Evolutionary conservation across 2,888 invertebrate genomes (phyloP), one percentile per base, ranked within the genome.

Genomic region (Epistrophella euchroma): DNA sequence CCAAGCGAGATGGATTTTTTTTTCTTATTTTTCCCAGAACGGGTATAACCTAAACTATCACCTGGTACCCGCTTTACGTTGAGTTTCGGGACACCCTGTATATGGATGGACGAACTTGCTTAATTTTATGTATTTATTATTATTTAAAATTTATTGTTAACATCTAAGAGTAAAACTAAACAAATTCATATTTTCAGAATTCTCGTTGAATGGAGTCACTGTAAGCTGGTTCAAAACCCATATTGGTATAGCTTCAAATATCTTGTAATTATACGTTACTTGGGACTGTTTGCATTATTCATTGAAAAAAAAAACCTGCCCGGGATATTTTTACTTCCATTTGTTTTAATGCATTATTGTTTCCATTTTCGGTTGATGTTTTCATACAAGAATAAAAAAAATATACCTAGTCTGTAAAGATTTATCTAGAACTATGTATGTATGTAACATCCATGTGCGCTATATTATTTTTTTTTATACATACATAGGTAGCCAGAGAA

Each of bases 211-310:
- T n/a, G n/a, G n/a, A n/a, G n/a, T n/a, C n/a, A 50, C 50, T 52
- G 25, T 52, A 9, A 15, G 11, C n/a, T 28, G 28, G 43, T 58
- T 43, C 45, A 37, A 58, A 52, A 58, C 52, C 66, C 56, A 55
- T 66, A 40, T 58, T 73, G 66, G 47, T 62, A 45, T 5, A n/a
- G n/a, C n/a, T 25, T 70, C 37, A 50, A 25, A 25, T 32, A 4
- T 70, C 4, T 15, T 55, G 11, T 10, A n/a, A 25, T 45, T 77
- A 81, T 25, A 73, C 81, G 85, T 77, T 62, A 85, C 55, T 72
- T 70, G 73, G 52, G 55, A 73, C 76, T 77, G 81, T 72, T 81
- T 72, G 50, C 58, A 68, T 56, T 72, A 76, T 76, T 70, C 62
- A 62, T 81, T n/a, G 0, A 37, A 25, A 52, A 70, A 71, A 66